A percentile compares a stretch with the other conserved stretches of the same genome.
Evolutionary conservation across 2,888 invertebrate genomes (phyloP).

Genomic region (Creontiades dilutus): DNA sequence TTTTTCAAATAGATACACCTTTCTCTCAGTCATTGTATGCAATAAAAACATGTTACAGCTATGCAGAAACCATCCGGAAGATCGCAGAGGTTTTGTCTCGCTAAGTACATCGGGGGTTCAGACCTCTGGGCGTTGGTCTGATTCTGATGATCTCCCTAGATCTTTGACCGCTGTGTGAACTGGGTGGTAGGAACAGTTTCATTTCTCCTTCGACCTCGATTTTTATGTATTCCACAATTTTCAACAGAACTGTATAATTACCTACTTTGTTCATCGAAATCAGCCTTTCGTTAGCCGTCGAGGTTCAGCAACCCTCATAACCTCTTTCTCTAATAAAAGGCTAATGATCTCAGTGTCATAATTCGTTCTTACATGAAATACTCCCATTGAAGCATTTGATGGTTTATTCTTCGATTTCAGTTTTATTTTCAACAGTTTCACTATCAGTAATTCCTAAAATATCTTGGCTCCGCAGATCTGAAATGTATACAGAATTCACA

Average conservation of each 20-base stretch:
- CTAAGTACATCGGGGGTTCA: no score
- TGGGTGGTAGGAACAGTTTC: conserved; percentile 67
- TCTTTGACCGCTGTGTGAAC: conserved; percentile 73
- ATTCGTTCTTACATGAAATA: conserved; percentile 75
- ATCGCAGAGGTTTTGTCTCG: no score
- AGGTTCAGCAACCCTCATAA: conserved; percentile 74
- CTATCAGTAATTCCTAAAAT: conserved; percentile 70
- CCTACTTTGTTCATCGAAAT: conserved; percentile 56
- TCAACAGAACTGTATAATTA: conserved; percentile 76
- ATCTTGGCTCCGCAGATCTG: conserved; percentile 71
- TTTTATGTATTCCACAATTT: conserved; percentile 76
- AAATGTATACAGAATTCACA: background rate
- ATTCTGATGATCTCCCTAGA: conserved; percentile 71
- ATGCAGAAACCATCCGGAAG: no score
- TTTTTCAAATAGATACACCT: no score
- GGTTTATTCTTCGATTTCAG: conserved; percentile 41
- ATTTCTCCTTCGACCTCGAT: conserved; percentile 75
- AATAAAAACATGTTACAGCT: no score
- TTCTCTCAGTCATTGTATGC: no score
- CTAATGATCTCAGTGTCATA: conserved; percentile 76
- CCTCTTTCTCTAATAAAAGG: conserved; percentile 77
- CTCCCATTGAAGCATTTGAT: conserved; percentile 74
- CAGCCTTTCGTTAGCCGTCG: conserved; percentile 74
- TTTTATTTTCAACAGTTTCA: background rate
- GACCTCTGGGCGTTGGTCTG: no score